Evolutionary conservation across 2,888 invertebrate species (phyloP).

Genomic region (Parapristionchus giblindavisi): DNA sequence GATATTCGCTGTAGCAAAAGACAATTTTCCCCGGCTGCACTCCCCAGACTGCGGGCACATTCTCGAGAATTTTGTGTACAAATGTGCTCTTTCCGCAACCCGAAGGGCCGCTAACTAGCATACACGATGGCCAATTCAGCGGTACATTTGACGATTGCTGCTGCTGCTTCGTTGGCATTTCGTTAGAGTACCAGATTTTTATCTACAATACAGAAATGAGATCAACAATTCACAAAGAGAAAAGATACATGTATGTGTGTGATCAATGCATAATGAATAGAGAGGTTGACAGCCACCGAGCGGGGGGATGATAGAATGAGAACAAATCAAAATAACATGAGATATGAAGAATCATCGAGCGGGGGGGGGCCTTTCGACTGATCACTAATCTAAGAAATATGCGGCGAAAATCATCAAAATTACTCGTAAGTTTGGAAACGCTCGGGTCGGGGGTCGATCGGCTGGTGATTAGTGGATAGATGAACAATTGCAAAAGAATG

Average conservation of each 20-base stretch:
- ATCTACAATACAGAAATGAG: not conserved
- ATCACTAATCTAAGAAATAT: not conserved
- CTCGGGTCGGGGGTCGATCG: not conserved
- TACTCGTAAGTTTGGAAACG: not conserved
- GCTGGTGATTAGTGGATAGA: not conserved
- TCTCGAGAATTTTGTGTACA: not conserved
- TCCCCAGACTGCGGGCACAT: not conserved
- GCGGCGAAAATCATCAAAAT: not conserved
- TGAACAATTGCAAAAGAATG: not conserved
- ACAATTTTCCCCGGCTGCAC: not conserved
- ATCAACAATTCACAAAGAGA: no score
- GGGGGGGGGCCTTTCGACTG: not conserved
- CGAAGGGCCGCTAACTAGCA: slow-evolving; percentile 12
- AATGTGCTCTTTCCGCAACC: slow-evolving; percentile 24
- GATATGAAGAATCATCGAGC: not conserved
- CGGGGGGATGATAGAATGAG: no score
- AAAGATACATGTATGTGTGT: no score
- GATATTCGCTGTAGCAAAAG: slow-evolving; percentile 12
- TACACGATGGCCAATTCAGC: slow-evolving; percentile 13
- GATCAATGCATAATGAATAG: no score
- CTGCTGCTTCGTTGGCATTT: not conserved
- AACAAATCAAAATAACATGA: no score
- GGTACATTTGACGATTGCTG: not conserved
- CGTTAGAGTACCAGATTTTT: no score
- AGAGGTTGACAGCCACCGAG: no score